These are phyloP conservation scores for Gasterosteus nipponicus DNA, from an alignment of 2,113 vertebrate species.

Conservation along the genomic window DNA sequence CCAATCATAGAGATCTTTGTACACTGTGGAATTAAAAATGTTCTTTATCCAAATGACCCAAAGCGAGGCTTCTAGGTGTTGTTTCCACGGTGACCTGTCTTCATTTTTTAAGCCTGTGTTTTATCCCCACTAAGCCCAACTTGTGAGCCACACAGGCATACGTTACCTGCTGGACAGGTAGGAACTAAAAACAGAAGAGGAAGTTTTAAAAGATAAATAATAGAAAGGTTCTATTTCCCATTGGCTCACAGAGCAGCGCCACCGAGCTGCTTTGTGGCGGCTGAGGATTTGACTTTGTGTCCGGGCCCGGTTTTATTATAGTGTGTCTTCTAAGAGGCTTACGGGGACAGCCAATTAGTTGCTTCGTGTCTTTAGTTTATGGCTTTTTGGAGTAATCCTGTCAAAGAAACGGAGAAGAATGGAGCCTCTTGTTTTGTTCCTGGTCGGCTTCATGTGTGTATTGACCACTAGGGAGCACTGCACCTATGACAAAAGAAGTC, in stretches of 20 bases:
- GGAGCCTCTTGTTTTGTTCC: conserved; percentile 18
- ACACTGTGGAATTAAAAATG: background rate
- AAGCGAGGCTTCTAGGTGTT: conserved; percentile 37
- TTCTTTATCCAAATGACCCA: conserved; percentile 30
- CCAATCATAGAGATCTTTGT: conserved; percentile 18
- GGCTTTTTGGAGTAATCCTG: conserved; percentile 65
- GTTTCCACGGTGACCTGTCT: conserved; percentile 16
- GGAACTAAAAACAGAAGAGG: background rate
- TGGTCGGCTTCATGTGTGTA: conserved; percentile 30
- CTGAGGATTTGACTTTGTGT: conserved; percentile 57
- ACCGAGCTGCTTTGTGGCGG: conserved; percentile 32
- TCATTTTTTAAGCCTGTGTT: conserved; percentile 22
- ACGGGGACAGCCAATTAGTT: conserved; percentile 58
- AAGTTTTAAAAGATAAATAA: background rate
- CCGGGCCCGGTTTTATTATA: conserved; percentile 54
- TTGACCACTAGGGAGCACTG: conserved; percentile 64
- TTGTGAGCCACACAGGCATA: conserved; percentile 1
- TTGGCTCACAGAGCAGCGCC: conserved; percentile 27
- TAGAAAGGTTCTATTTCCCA: background rate
- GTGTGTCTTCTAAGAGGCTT: conserved; percentile 65
- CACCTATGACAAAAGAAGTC: conserved; percentile 37
- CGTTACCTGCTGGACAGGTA: conserved; percentile 73
- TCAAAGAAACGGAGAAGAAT: conserved; percentile 48
- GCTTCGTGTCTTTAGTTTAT: conserved; percentile 69
- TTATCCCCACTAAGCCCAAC: background rate